Evolutionary conservation across 2,113 vertebrate genomes (phyloP).

Genomic region (Ibidorhyncha struthersii): DNA sequence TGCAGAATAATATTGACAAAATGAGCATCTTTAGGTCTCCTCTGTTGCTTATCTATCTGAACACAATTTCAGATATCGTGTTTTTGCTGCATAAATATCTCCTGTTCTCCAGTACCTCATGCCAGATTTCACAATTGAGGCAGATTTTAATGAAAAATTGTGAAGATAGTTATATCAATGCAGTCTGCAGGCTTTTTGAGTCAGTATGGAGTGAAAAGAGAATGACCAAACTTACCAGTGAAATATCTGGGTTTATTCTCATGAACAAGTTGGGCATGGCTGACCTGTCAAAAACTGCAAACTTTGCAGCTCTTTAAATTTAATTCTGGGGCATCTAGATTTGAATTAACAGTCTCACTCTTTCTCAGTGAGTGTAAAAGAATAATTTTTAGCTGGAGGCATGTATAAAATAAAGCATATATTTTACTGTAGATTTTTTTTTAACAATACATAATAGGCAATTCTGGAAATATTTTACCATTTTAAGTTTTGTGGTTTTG

Average conservation of each 20-base stretch:
- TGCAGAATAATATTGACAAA: background rate
- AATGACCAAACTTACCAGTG: background rate
- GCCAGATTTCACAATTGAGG: background rate
- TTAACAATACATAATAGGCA: slow-evolving; percentile 79
- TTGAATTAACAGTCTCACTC: slow-evolving; percentile 63
- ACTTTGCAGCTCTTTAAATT: slow-evolving; percentile 69
- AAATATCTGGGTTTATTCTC: slow-evolving; percentile 31
- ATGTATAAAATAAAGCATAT: slow-evolving; percentile 74
- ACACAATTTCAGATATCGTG: background rate
- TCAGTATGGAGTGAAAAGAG: background rate
- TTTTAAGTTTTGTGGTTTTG: slow-evolving; percentile 83
- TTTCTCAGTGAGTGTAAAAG: slow-evolving; percentile 62
- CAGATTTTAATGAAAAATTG: background rate
- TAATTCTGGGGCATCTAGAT: slow-evolving; percentile 67
- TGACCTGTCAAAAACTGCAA: slow-evolving; percentile 60
- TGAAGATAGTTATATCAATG: background rate
- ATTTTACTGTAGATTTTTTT: slow-evolving; percentile 75
- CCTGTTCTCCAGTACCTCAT: background rate
- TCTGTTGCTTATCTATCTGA: background rate
- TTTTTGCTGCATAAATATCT: background rate
- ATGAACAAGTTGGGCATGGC: slow-evolving; percentile 11
- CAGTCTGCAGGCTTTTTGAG: background rate
- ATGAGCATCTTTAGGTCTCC: background rate
- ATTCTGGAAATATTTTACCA: slow-evolving; percentile 83
- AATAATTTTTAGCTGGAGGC: slow-evolving; percentile 74